Evolutionary conservation across 2,797 vertebrate species (phyloP).

Genomic region (Parauchenoglanis ngamensis): DNA sequence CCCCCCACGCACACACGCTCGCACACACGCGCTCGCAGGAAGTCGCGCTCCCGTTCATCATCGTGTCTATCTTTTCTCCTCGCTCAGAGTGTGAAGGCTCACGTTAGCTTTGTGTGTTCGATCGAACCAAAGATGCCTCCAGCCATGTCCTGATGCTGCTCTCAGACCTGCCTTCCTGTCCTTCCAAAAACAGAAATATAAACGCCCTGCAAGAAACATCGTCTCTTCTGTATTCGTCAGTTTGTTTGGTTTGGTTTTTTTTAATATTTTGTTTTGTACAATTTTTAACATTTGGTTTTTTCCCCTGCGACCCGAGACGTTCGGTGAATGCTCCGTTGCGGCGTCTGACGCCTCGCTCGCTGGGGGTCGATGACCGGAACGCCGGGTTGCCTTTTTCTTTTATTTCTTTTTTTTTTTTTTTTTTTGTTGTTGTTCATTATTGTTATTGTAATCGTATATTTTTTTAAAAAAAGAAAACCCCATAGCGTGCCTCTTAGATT

Average conservation of each 20-base stretch:
- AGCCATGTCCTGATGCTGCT: constrained; percentile 99
- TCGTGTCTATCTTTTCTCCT: constrained; percentile 52
- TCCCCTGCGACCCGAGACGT: constrained; percentile 77
- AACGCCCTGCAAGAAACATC: constrained; percentile 87
- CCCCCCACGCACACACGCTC: not conserved
- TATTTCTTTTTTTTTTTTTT: constrained; percentile 75
- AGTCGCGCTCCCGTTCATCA: constrained; percentile 49
- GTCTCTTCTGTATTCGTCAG: constrained; percentile 66
- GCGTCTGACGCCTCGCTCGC: constrained; percentile 68
- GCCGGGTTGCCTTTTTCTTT: constrained; percentile 82
- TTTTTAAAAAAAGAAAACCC: constrained; percentile 81
- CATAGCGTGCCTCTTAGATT: constrained; percentile 98
- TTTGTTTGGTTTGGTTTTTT: constrained; percentile 24
- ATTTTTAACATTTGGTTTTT: constrained; percentile 67
- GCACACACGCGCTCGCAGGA: no score
- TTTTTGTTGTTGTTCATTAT: constrained; percentile 69
- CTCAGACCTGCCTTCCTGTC: constrained; percentile 96
- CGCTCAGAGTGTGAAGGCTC: constrained; percentile 82
- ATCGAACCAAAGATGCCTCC: constrained; percentile 99
- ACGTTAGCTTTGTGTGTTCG: constrained; percentile 86
- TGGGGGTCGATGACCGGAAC: constrained; percentile 68
- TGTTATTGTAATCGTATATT: constrained; percentile 77
- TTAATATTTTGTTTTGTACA: constrained; percentile 56
- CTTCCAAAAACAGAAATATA: constrained; percentile 79
- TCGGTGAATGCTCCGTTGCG: constrained; percentile 86